Conservation (phyloP, 2,797 vertebrate species). For the Acrocephalus scirpaceus region DNA sequence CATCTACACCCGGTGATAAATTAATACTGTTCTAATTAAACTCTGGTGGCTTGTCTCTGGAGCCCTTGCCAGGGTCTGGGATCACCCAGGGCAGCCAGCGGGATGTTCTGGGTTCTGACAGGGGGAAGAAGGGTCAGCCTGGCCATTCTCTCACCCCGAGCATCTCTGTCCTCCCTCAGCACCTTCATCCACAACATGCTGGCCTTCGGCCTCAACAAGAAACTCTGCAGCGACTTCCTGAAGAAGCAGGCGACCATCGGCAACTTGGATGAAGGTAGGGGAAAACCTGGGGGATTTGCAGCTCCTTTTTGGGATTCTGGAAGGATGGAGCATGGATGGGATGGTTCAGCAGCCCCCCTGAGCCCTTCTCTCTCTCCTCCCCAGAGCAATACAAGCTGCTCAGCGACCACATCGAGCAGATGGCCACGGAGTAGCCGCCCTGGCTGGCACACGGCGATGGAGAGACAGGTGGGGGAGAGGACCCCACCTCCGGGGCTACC, state of each 20-base stretch:
- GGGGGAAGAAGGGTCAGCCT: background rate
- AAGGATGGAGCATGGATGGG: background rate
- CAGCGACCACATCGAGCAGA: conserved; percentile 94
- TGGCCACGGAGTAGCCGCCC: conserved; percentile 82
- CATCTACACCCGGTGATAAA: too few relatives aligned
- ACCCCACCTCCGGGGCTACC: background rate
- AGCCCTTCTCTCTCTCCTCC: background rate
- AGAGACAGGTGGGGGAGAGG: background rate
- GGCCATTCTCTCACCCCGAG: background rate
- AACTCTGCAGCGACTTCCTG: conserved; percentile 93
- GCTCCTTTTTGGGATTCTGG: fast-evolving
- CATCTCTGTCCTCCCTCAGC: conserved; percentile 73
- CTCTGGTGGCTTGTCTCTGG: too few relatives aligned
- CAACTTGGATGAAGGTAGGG: conserved; percentile 91
- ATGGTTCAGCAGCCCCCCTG: background rate
- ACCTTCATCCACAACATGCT: conserved; percentile 98
- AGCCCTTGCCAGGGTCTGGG: too few relatives aligned
- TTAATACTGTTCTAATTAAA: too few relatives aligned
- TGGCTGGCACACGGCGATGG: fast-evolving
- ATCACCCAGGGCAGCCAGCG: too few relatives aligned
- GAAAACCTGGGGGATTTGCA: fast-evolving
- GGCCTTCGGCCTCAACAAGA: conserved; percentile 93
- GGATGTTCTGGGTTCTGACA: too few relatives aligned
- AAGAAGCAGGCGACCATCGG: conserved; percentile 98
- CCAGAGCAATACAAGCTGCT: conserved; percentile 95